Base-by-base conservation (phyloP, 2,797 vertebrate genomes). In the Schizopygopsis malacanthus region DNA sequence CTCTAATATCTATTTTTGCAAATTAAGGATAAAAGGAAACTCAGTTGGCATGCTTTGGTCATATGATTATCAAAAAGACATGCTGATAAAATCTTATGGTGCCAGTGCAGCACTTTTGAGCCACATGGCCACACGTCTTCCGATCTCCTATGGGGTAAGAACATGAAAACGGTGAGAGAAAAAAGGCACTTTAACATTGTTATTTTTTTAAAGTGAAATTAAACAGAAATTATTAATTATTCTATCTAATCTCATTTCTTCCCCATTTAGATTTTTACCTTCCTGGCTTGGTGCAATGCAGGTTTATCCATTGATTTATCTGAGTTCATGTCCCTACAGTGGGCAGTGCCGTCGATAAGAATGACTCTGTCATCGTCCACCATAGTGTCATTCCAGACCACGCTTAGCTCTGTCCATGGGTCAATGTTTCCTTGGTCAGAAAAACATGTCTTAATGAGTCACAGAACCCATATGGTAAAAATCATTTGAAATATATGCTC, bases 361-460 rank as follows among this genome's bases (percentile, higher is more conserved):
- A 98, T 54, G 2, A 91, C 93, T 80, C 87, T 85, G 70, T 92
- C 90, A 52, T 87, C 86, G 1, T 91, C 91, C 52, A 63, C 90
- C 72, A 18, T 63, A 0, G 86, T 91, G 69, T 92, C 81, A 69
- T 92, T 91, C 84, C 63, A 89, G 10, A 95, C 89, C 69, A 97
- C 93, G 1, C 97, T 96, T 43, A 98, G 92, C 13, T 92, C 93
- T 2, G 94, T 94, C 97, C 97, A 98, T 0, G 97, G 97, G 87
- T 98, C 97, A 4, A 95, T 85, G 67, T 97, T 94, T 22, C 97
- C 97, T 94, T 28, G 69, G 59, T 52, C 73, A 79, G 47, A 73
- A 56, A 56, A 47, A 28, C 73, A 45, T 6, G 22, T 67, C 6
- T 77, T 77, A 33, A 69, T 37, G 18, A 41, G 33, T 52, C 9